These are phyloP conservation scores for Agrilus biguttatus DNA, from an alignment of 2,888 invertebrate species.

Conservation along the genomic window DNA sequence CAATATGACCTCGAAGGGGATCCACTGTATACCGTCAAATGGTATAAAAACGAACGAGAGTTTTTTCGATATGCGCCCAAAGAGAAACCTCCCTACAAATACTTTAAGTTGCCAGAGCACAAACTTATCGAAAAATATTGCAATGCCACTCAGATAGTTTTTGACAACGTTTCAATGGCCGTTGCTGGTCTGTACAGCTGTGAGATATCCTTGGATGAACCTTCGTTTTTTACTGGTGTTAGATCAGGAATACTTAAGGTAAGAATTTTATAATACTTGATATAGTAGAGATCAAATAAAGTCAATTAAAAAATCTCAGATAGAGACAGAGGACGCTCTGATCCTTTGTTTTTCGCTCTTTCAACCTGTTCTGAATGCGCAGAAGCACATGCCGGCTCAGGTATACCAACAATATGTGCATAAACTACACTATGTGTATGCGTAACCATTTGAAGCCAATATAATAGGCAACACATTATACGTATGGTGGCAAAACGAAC, in stretches of 20 bases:
- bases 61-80: conserved; percentile 46
- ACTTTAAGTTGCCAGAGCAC: conserved; percentile 46
- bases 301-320: too few species aligned
- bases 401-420: too few species aligned
- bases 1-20: conserved; percentile 51
- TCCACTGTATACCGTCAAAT: conserved; percentile 51
- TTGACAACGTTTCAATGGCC: conserved; percentile 22
- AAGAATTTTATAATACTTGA: conserved; percentile 27
- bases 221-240: conserved; percentile 27
- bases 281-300: too few species aligned
- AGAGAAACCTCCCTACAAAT: conserved; percentile 47
- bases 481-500: too few species aligned
- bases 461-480: too few species aligned
- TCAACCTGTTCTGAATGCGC: too few species aligned
- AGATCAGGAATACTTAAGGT: conserved; percentile 36
- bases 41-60: conserved; percentile 50
- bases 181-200: conserved; percentile 27
- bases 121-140: conserved; percentile 42
- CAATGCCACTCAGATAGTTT: conserved; percentile 24
- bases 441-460: too few species aligned
- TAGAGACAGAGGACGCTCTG: too few species aligned
- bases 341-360: too few species aligned
- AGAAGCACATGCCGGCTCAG: too few species aligned
- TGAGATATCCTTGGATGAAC: conserved; percentile 29
- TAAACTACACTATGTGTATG: too few species aligned